Evolutionary conservation across 2,113 vertebrate genomes (phyloP), one percentile per base, ranked within the genome.

Genomic region (Misgurnus anguillicaudatus): DNA sequence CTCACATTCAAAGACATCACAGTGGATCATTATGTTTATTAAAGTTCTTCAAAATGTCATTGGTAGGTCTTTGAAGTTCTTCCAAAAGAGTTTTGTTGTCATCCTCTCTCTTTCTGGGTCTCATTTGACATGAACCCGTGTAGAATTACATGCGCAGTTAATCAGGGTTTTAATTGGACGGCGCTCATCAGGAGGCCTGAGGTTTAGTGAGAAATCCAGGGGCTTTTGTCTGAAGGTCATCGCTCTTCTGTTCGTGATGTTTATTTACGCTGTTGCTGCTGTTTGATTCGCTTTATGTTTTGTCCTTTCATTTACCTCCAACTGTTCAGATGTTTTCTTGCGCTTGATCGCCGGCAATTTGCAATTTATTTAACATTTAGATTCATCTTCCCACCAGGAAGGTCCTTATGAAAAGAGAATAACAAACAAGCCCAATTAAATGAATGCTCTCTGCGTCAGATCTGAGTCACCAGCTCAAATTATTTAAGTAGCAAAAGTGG

Each of bases 291-390:
- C 53, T 72, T 72, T 2, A 0, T 10, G 69, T 58, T n/a, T 3
- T 16, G 71, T 74, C 19, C 71, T 74, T 41, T 74, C 41, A 9
- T 74, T 60, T 62, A 74, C 45, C 78, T 6, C 58, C 60, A 42
- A 41, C 72, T 60, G 72, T 74, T 62, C 41, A 74, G 58, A 70
- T n/a, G 13, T 19, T 6, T 72, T 70, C 78, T 72, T 51, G 63
- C 31, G 24, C 70, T 79, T 41, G 70, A 62, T 72, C 64, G 24
- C 51, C 47, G 55, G 38, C 70, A 45, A n/a, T 66, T 21, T 38
- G 14, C 66, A 39, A 76, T 80, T 83, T 72, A 83, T 83, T 83
- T 60, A 51, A 48, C 47, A 62, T 83, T 72, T 72, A 65, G 36
- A 13, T n/a, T 62, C 67, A 13, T 24, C 55, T 74, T 21, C 67